Conservation (phyloP, 2,113 vertebrate species). For the Petaurus breviceps region DNA sequence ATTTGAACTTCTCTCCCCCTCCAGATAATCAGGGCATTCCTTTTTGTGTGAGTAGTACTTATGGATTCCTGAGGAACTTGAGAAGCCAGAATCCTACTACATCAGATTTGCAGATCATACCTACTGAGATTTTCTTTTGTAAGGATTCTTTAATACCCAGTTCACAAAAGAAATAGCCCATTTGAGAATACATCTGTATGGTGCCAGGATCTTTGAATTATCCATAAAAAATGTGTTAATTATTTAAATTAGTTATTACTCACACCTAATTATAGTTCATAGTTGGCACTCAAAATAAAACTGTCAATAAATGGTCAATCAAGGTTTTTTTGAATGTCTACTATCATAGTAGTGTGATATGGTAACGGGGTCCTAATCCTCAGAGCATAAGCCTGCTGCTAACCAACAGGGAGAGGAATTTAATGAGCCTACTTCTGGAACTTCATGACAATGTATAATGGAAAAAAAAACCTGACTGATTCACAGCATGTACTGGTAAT, state of each 20-base stretch:
- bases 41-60: not conserved
- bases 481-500: too few relatives aligned
- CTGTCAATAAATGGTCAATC: not conserved
- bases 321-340: not conserved
- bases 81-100: not conserved
- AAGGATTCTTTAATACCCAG: not conserved
- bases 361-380: too few relatives aligned
- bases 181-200: not conserved
- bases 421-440: too few relatives aligned
- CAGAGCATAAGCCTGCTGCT: too few relatives aligned
- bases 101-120: not conserved
- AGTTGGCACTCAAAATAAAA: not conserved
- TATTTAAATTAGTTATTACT: not conserved
- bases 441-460: too few relatives aligned
- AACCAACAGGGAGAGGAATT: too few relatives aligned
- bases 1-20: not conserved
- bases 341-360: not conserved
- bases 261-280: not conserved
- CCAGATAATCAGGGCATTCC: not conserved
- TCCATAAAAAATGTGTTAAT: not conserved
- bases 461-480: too few relatives aligned
- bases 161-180: not conserved
- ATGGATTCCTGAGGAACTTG: not conserved
- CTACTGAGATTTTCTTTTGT: slow-evolving; percentile 21
- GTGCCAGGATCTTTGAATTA: not conserved